Base-by-base conservation (phyloP, 2,797 vertebrate genomes). In the Myoxocephalus aenaeus region DNA sequence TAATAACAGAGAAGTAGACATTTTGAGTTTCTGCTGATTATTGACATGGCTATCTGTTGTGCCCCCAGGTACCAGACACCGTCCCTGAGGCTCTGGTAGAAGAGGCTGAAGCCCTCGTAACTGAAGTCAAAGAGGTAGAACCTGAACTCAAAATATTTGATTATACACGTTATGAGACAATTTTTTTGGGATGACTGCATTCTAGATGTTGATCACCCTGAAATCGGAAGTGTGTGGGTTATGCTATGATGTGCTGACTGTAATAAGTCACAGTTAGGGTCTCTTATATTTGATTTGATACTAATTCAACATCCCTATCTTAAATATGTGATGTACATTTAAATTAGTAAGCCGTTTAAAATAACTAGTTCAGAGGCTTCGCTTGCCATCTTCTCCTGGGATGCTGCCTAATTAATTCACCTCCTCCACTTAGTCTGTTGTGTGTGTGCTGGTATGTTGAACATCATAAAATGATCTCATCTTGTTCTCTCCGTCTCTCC, bases 91-190 rank as follows among this genome's bases (percentile, higher is more conserved):
- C 77, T 77, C 32, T 10, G 0, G 73, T 63, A 12, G 81, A 83
- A 51, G 76, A 73, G 53, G 57, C 67, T 40, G 71, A 86, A 69
- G 66, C 56, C 22, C 51, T 27, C 0, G 57, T 76, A 20, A 25
- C 59, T 63, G 72, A 84, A 73, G 54, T 84, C 7, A 27, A 56
- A 22, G 79, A 90, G 87, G 91, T 92, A 80, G 70, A 70, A 36
- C 2, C 14, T 18, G 0, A 42, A 53, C 2, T 29, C 1, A 0
- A 22, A 44, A 2, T n/a, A 34, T 57, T 53, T 73, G 25, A 68
- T 17, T 14, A 7, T 17, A 32, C 4, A 48, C 32, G 12, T n/a
- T 29, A 32, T 71, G 38, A 40, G 27, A 54, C 4, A n/a, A 25
- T 18, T 51, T 64, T 38, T 61, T 25, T 50, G 9, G 1, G 8